Base-by-base conservation (phyloP, 1,140 invertebrate species). In the Zaprionus ornatus region DNA sequence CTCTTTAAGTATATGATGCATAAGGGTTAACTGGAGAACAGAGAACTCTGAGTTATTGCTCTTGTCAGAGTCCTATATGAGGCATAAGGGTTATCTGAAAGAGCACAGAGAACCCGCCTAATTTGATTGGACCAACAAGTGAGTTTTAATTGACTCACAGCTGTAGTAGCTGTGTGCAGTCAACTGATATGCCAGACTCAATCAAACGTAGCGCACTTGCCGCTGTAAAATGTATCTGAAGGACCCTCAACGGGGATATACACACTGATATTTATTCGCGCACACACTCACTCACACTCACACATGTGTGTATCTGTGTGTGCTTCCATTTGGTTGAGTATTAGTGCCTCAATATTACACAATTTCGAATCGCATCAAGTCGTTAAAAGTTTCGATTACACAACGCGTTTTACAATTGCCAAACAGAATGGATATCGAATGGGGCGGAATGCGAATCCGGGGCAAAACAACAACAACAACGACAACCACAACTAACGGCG, bases 321-420 rank as follows among this genome's bases (percentile, higher is more conserved):
- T 3, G 27, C 27, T 68, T 66, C 68, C 68, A 76, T 67, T 72
- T 71, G 79, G 79, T 42, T 86, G 82, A 75, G 79, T 86, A 87
- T 87, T 84, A 86, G 84, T 87, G 84, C 77, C 83, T 77, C 77
- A 67, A 87, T 88, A 87, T 87, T 88, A 87, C 83, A 87, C 83
- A 87, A 87, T 87, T 87, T 88, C 80, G 85, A 90, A 88, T 88
- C 80, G 84, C 84, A 88, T 88, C 84, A 88, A 88, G 85, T 88
- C 84, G 84, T 88, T 88, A 88, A 88, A 88, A 88, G 84, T 88
- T 88, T 88, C 84, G 84, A 88, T 88, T 88, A 88, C 84, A 84
- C 83, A 88, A 90, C 85, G 84, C 83, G 83, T 77, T 87, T 87
- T 78, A 87, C 83, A 87, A 87, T 87, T 87, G 80, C 84, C 82